Conservation (phyloP, 2,113 vertebrate species). For the Stercorarius parasiticus region DNA sequence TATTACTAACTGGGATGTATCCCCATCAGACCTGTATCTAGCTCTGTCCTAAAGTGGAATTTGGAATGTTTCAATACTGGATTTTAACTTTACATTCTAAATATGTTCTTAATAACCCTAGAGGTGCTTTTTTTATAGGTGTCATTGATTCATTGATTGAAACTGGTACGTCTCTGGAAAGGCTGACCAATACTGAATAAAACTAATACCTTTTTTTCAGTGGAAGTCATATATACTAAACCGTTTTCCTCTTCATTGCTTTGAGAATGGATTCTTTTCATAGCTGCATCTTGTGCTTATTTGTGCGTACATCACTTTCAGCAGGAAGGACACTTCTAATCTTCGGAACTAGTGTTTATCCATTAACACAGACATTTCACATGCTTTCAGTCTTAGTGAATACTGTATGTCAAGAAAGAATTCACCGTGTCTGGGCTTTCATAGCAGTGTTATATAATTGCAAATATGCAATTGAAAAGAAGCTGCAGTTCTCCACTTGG, state of each 20-base stretch:
- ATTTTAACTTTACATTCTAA: neutral
- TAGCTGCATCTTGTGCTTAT: neutral
- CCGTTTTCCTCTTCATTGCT: neutral
- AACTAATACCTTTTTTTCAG: neutral
- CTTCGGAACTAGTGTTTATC: neutral
- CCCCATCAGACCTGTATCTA: neutral
- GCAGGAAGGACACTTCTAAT: neutral
- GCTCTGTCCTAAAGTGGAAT: neutral
- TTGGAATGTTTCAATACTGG: neutral
- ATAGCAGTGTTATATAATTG: neutral
- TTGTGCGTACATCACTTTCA: neutral
- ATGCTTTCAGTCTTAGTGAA: neutral
- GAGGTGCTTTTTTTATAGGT: neutral
- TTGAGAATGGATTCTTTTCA: neutral
- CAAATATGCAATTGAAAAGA: conserved; percentile 4
- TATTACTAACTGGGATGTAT: neutral
- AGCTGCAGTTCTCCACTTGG: neutral
- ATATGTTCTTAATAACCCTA: neutral
- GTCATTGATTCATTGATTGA: neutral
- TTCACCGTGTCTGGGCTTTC: neutral
- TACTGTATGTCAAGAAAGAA: neutral
- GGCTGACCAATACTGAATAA: neutral
- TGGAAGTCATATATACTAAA: neutral
- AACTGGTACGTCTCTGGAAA: neutral
- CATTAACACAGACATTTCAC: conserved; percentile 14